phyloP scores from a whole-genome alignment of 64 coral and sea anemone species.

The Catalaphyllia jardinei region DNA sequence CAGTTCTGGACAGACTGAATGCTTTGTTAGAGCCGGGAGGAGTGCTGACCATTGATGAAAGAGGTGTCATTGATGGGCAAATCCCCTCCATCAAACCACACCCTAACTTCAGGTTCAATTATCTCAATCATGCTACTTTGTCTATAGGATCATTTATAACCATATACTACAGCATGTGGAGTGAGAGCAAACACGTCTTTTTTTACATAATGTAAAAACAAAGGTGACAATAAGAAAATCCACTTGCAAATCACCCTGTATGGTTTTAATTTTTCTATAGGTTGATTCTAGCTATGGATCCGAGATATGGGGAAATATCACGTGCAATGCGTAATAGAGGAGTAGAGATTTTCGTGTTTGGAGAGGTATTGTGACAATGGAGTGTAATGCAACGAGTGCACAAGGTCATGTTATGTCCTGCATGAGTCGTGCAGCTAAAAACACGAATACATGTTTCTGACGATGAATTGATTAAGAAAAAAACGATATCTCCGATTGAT shows the following conservation, averaged over 20 bases:
- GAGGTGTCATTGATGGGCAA: conserved; percentile 89
- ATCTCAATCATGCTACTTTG: neutral
- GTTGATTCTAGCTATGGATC: conserved; percentile 93
- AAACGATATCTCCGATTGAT: too few relatives aligned
- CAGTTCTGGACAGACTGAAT: conserved; percentile 95
- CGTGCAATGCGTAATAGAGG: conserved; percentile 98
- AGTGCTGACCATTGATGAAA: conserved; percentile 79
- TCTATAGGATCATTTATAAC: too few relatives aligned
- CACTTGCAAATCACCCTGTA: neutral
- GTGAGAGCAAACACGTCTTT: too few relatives aligned
- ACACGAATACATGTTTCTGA: too few relatives aligned
- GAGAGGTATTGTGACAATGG: conserved; percentile 67
- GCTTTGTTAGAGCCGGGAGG: conserved; percentile 89
- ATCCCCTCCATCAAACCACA: conserved; percentile 85
- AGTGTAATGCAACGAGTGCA: too few relatives aligned
- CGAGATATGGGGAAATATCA: conserved; percentile 94
- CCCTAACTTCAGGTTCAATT: conserved; percentile 82
- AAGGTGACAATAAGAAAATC: too few relatives aligned
- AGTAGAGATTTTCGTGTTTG: conserved; percentile 87
- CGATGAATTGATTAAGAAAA: too few relatives aligned
- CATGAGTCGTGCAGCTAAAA: too few relatives aligned
- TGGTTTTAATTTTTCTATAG: conserved; percentile 30
- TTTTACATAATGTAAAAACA: too few relatives aligned
- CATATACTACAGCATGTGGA: too few relatives aligned
- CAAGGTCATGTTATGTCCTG: neutral